phyloP scores from a whole-genome alignment of 2,888 invertebrate species.

The Bhutanitis thaidina region DNA sequence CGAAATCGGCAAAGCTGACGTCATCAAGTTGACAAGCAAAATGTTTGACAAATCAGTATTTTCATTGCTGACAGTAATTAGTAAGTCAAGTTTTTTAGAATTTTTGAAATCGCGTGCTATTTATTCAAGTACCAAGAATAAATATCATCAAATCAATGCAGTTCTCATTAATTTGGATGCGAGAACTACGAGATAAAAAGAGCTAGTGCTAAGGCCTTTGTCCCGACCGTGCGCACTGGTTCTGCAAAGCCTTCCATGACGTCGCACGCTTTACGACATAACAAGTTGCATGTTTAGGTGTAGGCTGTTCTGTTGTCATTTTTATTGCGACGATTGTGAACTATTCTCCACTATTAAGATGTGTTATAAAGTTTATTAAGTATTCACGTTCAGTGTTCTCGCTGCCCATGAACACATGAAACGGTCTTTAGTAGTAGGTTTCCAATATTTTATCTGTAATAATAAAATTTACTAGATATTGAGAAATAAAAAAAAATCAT shows the following conservation, averaged over 20 bases:
- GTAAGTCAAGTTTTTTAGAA: too few relatives aligned
- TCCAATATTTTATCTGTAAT: too few relatives aligned
- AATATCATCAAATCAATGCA: constrained; percentile 8
- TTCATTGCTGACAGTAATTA: too few relatives aligned
- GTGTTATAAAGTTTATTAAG: background rate
- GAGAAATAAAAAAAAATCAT: too few relatives aligned
- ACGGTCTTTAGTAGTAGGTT: too few relatives aligned
- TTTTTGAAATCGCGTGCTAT: too few relatives aligned
- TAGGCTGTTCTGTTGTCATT: constrained; percentile 2
- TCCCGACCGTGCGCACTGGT: background rate
- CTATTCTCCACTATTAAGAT: background rate
- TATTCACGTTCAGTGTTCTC: too few relatives aligned
- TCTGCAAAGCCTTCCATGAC: constrained; percentile 4
- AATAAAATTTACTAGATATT: too few relatives aligned
- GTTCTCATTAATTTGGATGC: constrained; percentile 11
- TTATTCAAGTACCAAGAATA: background rate
- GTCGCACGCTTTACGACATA: constrained; percentile 8
- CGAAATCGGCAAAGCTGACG: too few relatives aligned
- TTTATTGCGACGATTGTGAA: constrained; percentile 6
- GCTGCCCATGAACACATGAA: too few relatives aligned
- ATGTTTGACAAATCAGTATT: too few relatives aligned
- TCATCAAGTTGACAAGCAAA: too few relatives aligned
- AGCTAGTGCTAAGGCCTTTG: constrained; percentile 6
- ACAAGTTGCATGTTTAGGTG: background rate
- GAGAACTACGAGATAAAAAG: constrained; percentile 7